Evolutionary conservation across 2,888 invertebrate genomes (phyloP), one percentile per base, ranked within the genome.

Genomic region (Cremastobaeus sp.): DNA sequence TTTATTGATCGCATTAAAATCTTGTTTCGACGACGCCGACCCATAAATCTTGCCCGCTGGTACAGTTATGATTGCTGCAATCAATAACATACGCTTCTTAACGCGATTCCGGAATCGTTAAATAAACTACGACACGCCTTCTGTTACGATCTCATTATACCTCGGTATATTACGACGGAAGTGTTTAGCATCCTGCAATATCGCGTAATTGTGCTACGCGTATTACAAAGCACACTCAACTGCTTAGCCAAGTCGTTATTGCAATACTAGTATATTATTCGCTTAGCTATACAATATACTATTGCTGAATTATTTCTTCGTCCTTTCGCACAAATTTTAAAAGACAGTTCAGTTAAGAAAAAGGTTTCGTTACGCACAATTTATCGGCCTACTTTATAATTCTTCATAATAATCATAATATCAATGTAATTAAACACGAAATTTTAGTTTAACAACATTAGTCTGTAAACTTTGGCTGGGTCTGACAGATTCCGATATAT

Each of bases 1-100:
- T n/a, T n/a, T n/a, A 48, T 20, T 34, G 18, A 12, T 18, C 30
- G 12, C 18, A 32, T 17, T 48, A 12, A 48, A 48, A 32, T 32
- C 9, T 25, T 54, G 18, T 8, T 3, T 37, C 37, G 37, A 28
- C 54, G 45, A 47, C 21, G 20, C 9, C 28, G n/a, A 47, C 11
- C 48, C 32, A 28, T 45, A 59, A 68, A 52, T 60, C 57, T 35
- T 34, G 32, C 3, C 5, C 41, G 41, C n/a, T 11, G 35, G 32
- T 71, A 71, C 71, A 71, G 71, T 71, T 71, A 71, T 65, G 52
- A 71, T 71, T 64, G 37, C 57, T 9, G 47, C 47, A 47, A 72
- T 72, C 71, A 65, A 72, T 65, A 72, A 65, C 30, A 18, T 32
- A 30, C 17, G 71, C 59, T 59, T 52, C 32, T 65, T 54, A 59